Evolutionary conservation across 2,797 vertebrate species (phyloP), one percentile per base, ranked within the genome.

Genomic region (Sarcophilus harrisii): DNA sequence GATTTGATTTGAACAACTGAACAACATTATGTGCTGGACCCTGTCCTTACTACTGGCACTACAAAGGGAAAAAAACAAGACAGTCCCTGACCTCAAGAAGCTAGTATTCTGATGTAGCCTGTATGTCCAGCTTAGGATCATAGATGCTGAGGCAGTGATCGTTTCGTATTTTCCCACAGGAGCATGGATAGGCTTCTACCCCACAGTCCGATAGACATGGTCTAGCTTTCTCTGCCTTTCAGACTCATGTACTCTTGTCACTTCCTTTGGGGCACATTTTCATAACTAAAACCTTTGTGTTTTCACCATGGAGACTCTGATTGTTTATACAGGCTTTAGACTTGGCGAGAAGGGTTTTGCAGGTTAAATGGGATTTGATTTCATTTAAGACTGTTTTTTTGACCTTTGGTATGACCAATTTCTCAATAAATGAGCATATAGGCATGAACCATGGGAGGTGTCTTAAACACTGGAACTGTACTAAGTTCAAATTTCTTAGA

Each of bases 371-470:
- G 32, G 45, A 38, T 93, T 38, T 55, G 4, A 10, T 93, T 96
- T 93, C 55, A 90, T 92, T 94, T 90, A 66, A 93, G 62, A 32
- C 12, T 58, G 38, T 90, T 89, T 87, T 8, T 91, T 93, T 73
- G 57, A 58, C 62, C 73, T 95, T 94, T 73, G 59, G 10, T 14
- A 52, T 93, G 32, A 38, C 45, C 58, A 30, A 27, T 93, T 32
- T 58, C 93, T 95, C 91, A 60, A 57, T 93, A 94, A 92, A 92
- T 52, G 8, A 90, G 52, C 55, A 57, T 30, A 58, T 90, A 93
- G 30, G 5, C 28, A 32, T 57, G 49, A 93, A 38, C 54, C 49
- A 14, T 28, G 21, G 54, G 30, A 30, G 21, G 54, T 27, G 59
- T 92, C 57, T 57, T 90, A 58, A 92, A 92, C 87, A 38, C 49